Conservation (phyloP, 2,797 vertebrate species). For the Spinus olivaceus region DNA sequence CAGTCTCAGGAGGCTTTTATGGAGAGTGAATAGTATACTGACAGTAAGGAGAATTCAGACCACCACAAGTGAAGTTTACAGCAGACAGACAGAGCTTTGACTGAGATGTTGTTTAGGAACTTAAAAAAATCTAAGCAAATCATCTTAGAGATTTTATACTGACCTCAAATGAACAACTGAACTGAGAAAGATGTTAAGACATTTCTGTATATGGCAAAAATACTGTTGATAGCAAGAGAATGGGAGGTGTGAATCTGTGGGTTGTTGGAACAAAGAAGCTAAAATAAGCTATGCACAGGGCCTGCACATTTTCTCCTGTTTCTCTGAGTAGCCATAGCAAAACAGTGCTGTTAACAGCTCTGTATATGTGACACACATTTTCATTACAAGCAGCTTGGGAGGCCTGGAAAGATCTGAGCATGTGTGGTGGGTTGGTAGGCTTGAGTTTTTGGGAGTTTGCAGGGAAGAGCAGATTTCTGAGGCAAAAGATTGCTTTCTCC, state of each 20-base stretch:
- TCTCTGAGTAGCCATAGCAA: not conserved
- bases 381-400: not conserved
- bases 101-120: not conserved
- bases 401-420: not conserved
- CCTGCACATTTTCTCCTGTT: not conserved
- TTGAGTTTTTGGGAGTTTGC: not conserved
- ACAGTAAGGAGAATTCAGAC: not conserved
- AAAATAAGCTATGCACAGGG: not conserved
- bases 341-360: not conserved
- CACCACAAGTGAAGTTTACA: not conserved
- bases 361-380: not conserved
- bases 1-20: not conserved
- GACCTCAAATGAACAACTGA: not conserved
- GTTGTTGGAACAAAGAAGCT: not conserved
- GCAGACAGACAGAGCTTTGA: not conserved
- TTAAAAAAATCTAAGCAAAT: slow-evolving; percentile 4
- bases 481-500: not conserved
- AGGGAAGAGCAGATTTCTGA: not conserved
- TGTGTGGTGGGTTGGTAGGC: not conserved
- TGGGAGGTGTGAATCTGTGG: not conserved
- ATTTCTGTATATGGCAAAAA: slow-evolving; percentile 46
- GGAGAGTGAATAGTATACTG: not conserved
- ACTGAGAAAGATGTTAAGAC: not conserved
- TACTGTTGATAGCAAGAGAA: not conserved
- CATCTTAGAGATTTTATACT: not conserved